A percentile compares a stretch with the other conserved stretches of the same genome.
Conservation (phyloP, 2,797 vertebrate species). For the Syngnathus acus region DNA sequence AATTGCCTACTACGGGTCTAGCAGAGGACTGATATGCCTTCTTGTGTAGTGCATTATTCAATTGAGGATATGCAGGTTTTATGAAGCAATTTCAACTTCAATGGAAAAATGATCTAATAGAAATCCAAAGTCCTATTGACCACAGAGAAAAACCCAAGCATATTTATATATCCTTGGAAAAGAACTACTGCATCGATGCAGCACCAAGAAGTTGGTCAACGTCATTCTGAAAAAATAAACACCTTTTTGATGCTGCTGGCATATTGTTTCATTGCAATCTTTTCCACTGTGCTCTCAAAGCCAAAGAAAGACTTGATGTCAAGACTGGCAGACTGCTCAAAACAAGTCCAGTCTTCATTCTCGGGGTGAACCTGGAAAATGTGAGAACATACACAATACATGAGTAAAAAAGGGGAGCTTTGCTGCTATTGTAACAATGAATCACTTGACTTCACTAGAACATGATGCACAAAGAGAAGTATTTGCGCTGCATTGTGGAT, state of each 20-base stretch:
- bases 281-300: slow-evolving; percentile 93
- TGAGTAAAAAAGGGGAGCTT: not conserved
- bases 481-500: slow-evolving; percentile 19
- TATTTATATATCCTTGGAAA: not conserved
- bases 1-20: not conserved
- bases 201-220: not conserved
- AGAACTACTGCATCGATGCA: not conserved
- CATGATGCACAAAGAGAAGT: slow-evolving; percentile 30
- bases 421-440: slow-evolving; percentile 46
- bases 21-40: not conserved
- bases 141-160: not conserved
- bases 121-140: not conserved
- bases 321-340: slow-evolving; percentile 91
- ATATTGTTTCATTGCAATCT: slow-evolving; percentile 95
- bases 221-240: not conserved
- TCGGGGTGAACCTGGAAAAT: slow-evolving; percentile 86
- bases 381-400: slow-evolving; percentile 14
- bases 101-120: not conserved
- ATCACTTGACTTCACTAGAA: slow-evolving; percentile 18
- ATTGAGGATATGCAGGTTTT: not conserved
- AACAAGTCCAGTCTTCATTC: slow-evolving; percentile 97
- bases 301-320: slow-evolving; percentile 99
- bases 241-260: slow-evolving; percentile 87
- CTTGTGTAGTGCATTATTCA: not conserved
- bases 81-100: not conserved